Evolutionary conservation across 1,140 invertebrate genomes (phyloP).

Genomic region (Venturia canescens): DNA sequence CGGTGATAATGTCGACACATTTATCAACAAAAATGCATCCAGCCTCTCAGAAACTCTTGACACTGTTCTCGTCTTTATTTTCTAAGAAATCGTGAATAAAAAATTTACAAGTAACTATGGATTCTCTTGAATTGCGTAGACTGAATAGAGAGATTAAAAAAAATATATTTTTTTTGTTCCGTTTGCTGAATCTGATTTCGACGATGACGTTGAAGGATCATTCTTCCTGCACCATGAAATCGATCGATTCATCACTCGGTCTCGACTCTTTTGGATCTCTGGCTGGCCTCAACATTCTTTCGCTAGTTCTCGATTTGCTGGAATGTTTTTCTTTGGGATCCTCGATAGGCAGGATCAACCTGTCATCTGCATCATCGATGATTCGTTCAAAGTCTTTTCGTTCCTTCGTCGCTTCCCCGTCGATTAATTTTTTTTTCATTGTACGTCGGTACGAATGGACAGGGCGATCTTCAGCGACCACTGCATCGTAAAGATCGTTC

Average conservation of each 20-base stretch:
- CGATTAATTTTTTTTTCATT: not conserved
- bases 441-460: conserved; percentile 15
- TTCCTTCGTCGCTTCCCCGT: not conserved
- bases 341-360: not conserved
- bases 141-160: not conserved
- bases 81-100: conserved; percentile 33
- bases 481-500: conserved; percentile 59
- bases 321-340: conserved; percentile 36
- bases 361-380: not conserved
- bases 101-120: conserved; percentile 36
- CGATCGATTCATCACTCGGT: conserved; percentile 24
- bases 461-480: conserved; percentile 39
- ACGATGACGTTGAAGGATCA: not conserved
- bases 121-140: conserved; percentile 17
- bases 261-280: conserved; percentile 37
- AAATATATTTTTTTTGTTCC: conserved; percentile 3
- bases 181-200: not conserved
- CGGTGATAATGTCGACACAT: too few species aligned
- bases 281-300: not conserved
- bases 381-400: conserved; percentile 25
- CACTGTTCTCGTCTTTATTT: conserved; percentile 7
- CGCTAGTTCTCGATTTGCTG: not conserved
- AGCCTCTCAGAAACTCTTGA: not conserved
- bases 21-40: too few species aligned
- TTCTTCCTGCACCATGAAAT: conserved; percentile 40